Percentiles rank a stretch among this genome's conserved stretches.
These are phyloP conservation scores for Sinocyclocheilus anshuiensis DNA, from an alignment of 2,113 vertebrate genomes.

Conservation along the genomic window DNA sequence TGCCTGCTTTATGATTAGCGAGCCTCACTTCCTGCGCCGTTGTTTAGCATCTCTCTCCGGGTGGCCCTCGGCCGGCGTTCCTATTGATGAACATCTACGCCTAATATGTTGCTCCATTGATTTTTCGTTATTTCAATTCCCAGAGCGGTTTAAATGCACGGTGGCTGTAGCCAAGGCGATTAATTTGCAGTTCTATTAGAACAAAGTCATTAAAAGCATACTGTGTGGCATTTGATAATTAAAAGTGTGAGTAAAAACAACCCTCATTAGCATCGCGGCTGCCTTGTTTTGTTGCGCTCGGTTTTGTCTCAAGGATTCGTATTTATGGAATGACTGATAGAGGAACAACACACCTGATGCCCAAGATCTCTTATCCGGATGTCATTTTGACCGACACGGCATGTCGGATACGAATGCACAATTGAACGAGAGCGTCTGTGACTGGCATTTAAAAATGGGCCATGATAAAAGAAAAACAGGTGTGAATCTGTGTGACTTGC, in stretches of 20 bases:
- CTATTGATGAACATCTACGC: slow-evolving; percentile 71
- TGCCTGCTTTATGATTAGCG: slow-evolving; percentile 32
- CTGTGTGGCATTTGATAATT: slow-evolving; percentile 73
- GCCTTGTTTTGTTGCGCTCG: slow-evolving; percentile 56
- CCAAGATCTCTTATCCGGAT: slow-evolving; percentile 44
- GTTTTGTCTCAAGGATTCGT: slow-evolving; percentile 59
- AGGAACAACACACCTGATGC: slow-evolving; percentile 23
- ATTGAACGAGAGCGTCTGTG: background rate
- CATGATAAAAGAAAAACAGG: background rate
- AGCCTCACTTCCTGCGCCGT: too few species aligned
- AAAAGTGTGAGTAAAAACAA: slow-evolving; percentile 65
- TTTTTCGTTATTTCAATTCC: slow-evolving; percentile 75
- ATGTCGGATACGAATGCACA: background rate
- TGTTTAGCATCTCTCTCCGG: background rate
- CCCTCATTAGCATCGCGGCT: slow-evolving; percentile 69
- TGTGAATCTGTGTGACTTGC: background rate
- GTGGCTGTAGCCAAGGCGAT: slow-evolving; percentile 63
- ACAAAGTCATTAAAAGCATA: slow-evolving; percentile 72
- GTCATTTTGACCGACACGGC: background rate
- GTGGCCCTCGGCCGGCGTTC: background rate
- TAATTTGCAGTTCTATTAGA: slow-evolving; percentile 74
- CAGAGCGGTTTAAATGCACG: slow-evolving; percentile 58
- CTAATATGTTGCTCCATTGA: slow-evolving; percentile 76
- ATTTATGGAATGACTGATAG: slow-evolving; percentile 61
- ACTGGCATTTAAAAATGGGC: background rate